Conservation (phyloP, 2,888 invertebrate species). For the Heterodera filipjevi region DNA sequence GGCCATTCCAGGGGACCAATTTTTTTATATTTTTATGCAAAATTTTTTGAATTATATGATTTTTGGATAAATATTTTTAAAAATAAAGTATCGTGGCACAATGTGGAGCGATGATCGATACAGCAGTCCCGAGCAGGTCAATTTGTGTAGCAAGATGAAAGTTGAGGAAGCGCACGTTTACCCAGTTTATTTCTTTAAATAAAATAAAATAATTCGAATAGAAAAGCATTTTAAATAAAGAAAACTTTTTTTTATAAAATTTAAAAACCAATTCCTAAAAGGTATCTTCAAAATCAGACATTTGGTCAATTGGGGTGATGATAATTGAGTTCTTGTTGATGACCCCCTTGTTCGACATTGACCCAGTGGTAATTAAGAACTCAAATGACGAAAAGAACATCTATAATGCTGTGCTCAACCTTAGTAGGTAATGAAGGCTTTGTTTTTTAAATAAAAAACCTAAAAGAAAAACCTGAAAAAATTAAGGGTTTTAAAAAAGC, state of each 20-base stretch:
- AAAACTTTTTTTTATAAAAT: neutral
- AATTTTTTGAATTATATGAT: no score
- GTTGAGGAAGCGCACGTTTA: neutral
- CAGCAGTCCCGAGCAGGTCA: neutral
- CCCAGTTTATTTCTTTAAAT: neutral
- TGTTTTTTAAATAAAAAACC: neutral
- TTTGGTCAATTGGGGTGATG: conserved; percentile 2
- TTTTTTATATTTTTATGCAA: no score
- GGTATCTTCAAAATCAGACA: neutral
- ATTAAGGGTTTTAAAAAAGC: no score
- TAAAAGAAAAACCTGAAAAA: no score
- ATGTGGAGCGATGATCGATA: neutral
- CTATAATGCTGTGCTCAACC: neutral
- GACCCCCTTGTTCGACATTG: neutral
- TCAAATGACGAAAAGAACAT: neutral
- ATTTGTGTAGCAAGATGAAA: neutral
- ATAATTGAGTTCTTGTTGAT: neutral
- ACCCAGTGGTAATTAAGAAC: neutral
- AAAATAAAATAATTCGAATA: no score
- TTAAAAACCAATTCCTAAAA: neutral
- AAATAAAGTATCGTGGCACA: neutral
- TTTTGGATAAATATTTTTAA: no score
- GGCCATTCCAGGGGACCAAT: no score
- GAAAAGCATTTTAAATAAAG: neutral
- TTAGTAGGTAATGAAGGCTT: neutral